Base-by-base conservation (phyloP, 1,140 invertebrate species). In the Brachionus paranguensis region DNA sequence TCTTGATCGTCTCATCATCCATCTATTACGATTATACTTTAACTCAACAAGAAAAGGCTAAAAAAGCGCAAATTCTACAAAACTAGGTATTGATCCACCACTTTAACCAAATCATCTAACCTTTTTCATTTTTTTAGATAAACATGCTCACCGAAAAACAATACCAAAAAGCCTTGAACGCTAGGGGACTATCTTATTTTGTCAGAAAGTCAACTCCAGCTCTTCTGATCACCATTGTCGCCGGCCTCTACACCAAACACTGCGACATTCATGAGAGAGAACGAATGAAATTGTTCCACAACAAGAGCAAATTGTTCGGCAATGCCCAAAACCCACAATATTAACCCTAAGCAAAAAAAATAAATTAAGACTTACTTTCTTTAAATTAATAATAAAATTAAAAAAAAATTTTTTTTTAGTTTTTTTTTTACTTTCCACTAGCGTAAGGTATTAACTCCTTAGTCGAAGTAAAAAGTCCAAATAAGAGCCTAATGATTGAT, bases 261-360 rank as follows among this genome's bases (percentile, higher is more conserved):
- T 81, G 78, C 17, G 78, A 81, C 41, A 60, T 81, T 5, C 53
- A 68, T 64, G 78, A 60, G 37, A 60, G 64, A 68, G 53, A 81
- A 81, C 8, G 53, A 60, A 64, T 47, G 53, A 60, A 68, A 20
- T 14, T 68, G n/a, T 81, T 81, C 43, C 37, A 60, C 53, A 81
- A 81, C 64, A 60, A 68, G 33, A 81, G 78, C 78, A 81, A 81
- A 81, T 37, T 81, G 20, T 81, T 47, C 27, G 78, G 78, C 1
- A 29, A 47, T 47, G 24, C 53, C 50, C 37, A 81, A 64, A 81
- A 24, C 12, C 78, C 78, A 11, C 78, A 81, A 64, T 81, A 81
- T 33, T 79, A 60, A 79, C 53, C 10, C 33, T 29, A 47, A 37
- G n/a, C 17, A 70, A 37, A 37, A 33, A 29, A 29, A 33, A 68